Evolutionary conservation across 2,113 vertebrate genomes (phyloP).

Genomic region (Ictalurus furcatus): DNA sequence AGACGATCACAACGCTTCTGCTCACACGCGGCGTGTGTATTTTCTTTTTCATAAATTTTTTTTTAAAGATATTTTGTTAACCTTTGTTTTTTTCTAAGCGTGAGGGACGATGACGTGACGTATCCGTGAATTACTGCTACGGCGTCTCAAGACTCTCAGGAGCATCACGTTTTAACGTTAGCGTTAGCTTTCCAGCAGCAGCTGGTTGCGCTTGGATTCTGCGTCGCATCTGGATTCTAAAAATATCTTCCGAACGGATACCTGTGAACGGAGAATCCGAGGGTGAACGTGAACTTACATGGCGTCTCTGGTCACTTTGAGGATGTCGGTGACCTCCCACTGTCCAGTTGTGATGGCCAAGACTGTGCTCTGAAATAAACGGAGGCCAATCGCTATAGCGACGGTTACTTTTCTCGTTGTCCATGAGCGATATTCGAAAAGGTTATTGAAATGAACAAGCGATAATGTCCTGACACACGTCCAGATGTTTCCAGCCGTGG

Average conservation of each 20-base stretch:
- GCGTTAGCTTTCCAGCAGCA: not conserved
- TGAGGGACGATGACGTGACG: too few species aligned
- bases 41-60: too few species aligned
- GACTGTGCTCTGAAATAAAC: slow-evolving; percentile 10
- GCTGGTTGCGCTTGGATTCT: not conserved
- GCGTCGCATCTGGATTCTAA: not conserved
- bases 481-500: not conserved
- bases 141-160: not conserved
- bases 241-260: not conserved
- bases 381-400: not conserved
- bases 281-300: slow-evolving; percentile 71
- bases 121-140: too few species aligned
- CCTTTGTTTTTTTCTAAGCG: too few species aligned
- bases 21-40: too few species aligned
- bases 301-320: slow-evolving; percentile 82
- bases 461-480: not conserved
- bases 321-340: slow-evolving; percentile 91
- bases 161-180: not conserved
- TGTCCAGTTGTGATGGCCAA: slow-evolving; percentile 80
- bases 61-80: too few species aligned
- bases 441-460: not conserved
- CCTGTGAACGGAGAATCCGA: not conserved
- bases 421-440: not conserved
- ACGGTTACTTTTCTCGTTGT: not conserved
- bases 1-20: not conserved